These are phyloP conservation scores for Borostomias antarcticus DNA, from an alignment of 2,797 vertebrate genomes.

Conservation along the genomic window DNA sequence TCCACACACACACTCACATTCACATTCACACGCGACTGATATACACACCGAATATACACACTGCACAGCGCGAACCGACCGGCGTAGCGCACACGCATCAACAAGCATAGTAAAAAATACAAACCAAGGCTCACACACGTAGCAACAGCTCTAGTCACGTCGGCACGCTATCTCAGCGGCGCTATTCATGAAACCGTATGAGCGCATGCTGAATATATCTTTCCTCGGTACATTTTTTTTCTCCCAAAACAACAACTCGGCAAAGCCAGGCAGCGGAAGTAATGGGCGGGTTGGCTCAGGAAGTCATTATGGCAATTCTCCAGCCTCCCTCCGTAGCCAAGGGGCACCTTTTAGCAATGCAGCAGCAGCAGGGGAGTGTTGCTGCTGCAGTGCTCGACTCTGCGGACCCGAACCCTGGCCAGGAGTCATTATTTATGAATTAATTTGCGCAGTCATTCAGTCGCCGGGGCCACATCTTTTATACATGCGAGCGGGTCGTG, in stretches of 20 bases:
- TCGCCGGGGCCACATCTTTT: conserved; percentile 74
- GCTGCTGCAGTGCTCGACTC: conserved; percentile 63
- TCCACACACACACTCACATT: conserved; percentile 57
- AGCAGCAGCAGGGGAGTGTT: conserved; percentile 71
- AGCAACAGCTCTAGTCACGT: conserved; percentile 30
- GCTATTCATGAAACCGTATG: conserved; percentile 57
- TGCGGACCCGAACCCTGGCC: conserved; percentile 72
- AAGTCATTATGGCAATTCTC: conserved; percentile 79
- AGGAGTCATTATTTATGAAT: conserved; percentile 81
- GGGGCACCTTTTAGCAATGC: conserved; percentile 74
- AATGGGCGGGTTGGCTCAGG: conserved; percentile 75
- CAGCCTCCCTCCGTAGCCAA: conserved; percentile 70
- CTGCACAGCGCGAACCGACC: background rate
- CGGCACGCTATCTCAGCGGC: conserved; percentile 28
- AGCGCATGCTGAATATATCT: conserved; percentile 53
- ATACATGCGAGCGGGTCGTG: conserved; percentile 75
- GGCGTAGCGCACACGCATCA: background rate
- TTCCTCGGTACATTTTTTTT: conserved; percentile 59
- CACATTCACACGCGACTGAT: conserved; percentile 8
- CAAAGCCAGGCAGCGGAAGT: conserved; percentile 73
- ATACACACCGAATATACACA: background rate
- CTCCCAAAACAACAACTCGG: conserved; percentile 72
- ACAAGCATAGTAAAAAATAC: background rate
- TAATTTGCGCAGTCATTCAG: conserved; percentile 79
- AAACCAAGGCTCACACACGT: conserved; percentile 1